Percentiles rank a stretch among this genome's conserved stretches.
Conservation (phyloP, 2,797 vertebrate species). For the Catharus ustulatus region DNA sequence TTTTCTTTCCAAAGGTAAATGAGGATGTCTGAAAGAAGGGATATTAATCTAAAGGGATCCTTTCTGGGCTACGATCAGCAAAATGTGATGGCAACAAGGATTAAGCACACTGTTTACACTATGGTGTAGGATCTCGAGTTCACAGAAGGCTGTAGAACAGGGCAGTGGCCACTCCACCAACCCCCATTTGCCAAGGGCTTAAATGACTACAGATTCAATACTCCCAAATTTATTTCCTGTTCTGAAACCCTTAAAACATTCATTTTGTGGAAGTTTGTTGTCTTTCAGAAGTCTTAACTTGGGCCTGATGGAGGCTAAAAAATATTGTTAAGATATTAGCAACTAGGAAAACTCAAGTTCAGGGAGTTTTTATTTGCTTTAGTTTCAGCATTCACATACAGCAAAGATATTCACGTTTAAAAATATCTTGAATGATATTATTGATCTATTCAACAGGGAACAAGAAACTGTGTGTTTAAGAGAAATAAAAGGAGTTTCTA, state of each 20-base stretch:
- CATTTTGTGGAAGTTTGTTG: not conserved
- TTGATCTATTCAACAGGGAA: not conserved
- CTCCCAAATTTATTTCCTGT: not conserved
- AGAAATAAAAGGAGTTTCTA: not conserved
- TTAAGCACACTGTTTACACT: not conserved
- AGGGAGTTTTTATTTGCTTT: not conserved
- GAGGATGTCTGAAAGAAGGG: not conserved
- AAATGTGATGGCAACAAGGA: not conserved
- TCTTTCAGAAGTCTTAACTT: not conserved
- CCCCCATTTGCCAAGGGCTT: not conserved
- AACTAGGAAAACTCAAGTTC: not conserved
- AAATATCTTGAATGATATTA: not conserved
- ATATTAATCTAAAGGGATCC: not conserved
- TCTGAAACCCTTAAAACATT: not conserved
- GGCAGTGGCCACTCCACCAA: not conserved
- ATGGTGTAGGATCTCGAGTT: not conserved
- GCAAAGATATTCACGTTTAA: not conserved
- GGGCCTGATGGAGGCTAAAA: not conserved
- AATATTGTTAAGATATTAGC: not conserved
- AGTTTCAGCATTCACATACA: not conserved
- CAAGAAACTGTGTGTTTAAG: not conserved
- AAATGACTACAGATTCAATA: not conserved
- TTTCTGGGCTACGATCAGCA: not conserved
- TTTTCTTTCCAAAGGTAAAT: not conserved
- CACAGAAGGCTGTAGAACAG: rapidly evolving